Evolutionary conservation across 2,113 vertebrate species (phyloP).

Genomic region (Pimephales promelas): DNA sequence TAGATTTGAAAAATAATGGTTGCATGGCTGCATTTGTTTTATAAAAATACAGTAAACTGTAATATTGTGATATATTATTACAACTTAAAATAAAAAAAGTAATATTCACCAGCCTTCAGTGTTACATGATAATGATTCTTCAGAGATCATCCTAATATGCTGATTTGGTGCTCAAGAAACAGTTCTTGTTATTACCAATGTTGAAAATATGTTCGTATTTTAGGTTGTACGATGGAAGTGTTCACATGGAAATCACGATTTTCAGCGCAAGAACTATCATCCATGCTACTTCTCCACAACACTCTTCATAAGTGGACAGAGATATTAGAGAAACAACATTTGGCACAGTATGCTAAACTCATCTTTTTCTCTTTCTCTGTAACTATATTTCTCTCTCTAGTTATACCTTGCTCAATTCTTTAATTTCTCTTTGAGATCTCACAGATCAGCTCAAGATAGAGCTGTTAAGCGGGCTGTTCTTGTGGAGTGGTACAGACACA

Average conservation of each 20-base stretch:
- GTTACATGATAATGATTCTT: background rate
- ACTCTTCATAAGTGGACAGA: slow-evolving; percentile 40
- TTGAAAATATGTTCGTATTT: background rate
- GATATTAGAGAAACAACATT: slow-evolving; percentile 24
- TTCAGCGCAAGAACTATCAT: slow-evolving; percentile 13
- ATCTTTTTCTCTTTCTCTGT: background rate
- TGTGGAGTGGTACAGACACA: slow-evolving; percentile 18
- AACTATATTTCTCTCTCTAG: background rate
- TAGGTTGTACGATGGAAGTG: background rate
- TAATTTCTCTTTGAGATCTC: background rate
- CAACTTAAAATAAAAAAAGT: background rate
- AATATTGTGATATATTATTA: background rate
- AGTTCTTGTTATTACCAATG: background rate
- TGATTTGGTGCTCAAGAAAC: background rate
- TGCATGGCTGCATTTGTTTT: background rate
- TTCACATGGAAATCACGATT: background rate
- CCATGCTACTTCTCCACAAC: slow-evolving; percentile 22
- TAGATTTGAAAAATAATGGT: background rate
- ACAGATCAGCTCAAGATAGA: background rate
- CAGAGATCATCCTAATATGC: background rate
- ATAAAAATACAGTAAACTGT: background rate
- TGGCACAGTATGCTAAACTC: slow-evolving; percentile 6
- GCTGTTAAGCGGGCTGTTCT: background rate
- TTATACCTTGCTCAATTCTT: background rate
- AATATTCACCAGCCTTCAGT: background rate